Percentiles rank a stretch among this genome's conserved stretches.
These are phyloP conservation scores for Mystacornis crossleyi DNA, from an alignment of 2,113 vertebrate species.

Conservation along the genomic window DNA sequence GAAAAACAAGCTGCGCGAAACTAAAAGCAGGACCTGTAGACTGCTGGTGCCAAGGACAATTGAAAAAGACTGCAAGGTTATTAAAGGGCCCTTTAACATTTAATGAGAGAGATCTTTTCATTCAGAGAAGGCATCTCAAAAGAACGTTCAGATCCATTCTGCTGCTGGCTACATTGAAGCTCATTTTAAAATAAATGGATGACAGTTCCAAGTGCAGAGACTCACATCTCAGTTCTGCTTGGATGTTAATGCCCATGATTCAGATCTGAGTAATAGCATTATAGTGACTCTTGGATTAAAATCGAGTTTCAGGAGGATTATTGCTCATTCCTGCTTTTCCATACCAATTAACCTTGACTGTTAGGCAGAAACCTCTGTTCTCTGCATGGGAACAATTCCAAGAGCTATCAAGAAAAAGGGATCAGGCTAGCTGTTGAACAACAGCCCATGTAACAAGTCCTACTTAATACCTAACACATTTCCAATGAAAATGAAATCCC, in stretches of 20 bases:
- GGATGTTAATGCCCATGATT: not conserved
- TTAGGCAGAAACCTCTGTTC: constrained; percentile 7
- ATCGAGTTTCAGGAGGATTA: constrained; percentile 1
- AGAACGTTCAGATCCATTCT: not conserved
- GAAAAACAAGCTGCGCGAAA: not conserved
- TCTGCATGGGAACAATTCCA: not conserved
- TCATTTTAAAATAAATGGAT: not conserved
- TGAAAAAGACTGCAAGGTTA: not conserved
- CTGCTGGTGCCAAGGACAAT: not conserved
- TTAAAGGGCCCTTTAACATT: not conserved
- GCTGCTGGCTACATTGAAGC: not conserved
- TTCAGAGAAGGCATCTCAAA: not conserved
- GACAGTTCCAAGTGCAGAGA: not conserved
- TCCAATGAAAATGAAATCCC: constrained; percentile 12
- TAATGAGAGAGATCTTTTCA: constrained; percentile 10
- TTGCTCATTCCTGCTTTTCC: constrained; percentile 28
- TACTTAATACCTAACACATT: constrained; percentile 36
- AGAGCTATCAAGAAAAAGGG: not conserved
- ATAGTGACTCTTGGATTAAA: constrained; percentile 22
- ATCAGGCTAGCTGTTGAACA: constrained; percentile 24
- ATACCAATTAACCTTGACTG: constrained; percentile 34
- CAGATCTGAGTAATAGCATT: constrained; percentile 7
- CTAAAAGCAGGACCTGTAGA: not conserved
- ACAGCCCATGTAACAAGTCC: not conserved
- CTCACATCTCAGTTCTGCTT: not conserved